A percentile compares a stretch with the other conserved stretches of the same genome.
Conservation (phyloP, 2,797 vertebrate species). For the Chaetodon trifasciatus region DNA sequence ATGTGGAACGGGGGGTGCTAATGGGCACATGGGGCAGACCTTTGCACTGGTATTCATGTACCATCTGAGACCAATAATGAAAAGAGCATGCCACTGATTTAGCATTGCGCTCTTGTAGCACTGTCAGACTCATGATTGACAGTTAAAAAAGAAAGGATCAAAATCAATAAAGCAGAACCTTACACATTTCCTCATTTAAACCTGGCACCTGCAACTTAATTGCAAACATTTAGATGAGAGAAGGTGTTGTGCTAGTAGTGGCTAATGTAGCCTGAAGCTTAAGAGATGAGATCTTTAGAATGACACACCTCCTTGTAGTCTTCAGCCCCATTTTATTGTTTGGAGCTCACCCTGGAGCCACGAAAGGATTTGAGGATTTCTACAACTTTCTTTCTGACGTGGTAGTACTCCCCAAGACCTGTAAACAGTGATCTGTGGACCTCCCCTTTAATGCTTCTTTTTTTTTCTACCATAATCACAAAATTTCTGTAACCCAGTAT, state of each 20-base stretch:
- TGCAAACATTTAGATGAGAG: too few species aligned
- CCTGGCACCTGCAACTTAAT: neutral
- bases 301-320: neutral
- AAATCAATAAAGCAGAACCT: neutral
- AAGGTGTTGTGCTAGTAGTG: neutral
- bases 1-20: neutral
- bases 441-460: neutral
- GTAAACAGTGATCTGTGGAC: neutral
- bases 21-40: neutral
- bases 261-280: too few species aligned
- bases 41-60: neutral
- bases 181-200: neutral
- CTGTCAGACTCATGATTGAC: neutral
- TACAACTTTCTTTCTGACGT: too few species aligned
- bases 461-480: neutral
- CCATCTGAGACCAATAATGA: neutral
- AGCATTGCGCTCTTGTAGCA: neutral
- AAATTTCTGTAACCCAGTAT: neutral
- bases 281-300: neutral
- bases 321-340: neutral
- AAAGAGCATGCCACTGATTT: neutral
- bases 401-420: neutral
- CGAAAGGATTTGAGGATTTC: neutral
- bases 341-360: neutral
- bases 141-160: neutral